These are phyloP conservation scores for Meloidogyne exigua DNA, from an alignment of 1,140 invertebrate genomes.

Conservation along the genomic window DNA sequence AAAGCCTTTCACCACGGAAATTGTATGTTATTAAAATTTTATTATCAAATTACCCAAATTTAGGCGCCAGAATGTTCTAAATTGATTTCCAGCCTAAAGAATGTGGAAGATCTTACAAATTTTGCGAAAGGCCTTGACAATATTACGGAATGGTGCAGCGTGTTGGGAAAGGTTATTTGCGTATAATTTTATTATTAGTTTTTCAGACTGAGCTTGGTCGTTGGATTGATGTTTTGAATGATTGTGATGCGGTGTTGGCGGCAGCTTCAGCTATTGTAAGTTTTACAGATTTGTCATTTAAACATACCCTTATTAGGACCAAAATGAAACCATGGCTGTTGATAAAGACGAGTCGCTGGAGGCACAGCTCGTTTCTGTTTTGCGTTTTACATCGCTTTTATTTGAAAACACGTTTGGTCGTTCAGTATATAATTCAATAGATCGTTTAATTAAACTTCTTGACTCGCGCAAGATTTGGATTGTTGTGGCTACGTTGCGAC, in stretches of 20 bases:
- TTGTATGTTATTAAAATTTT: constrained; percentile 33
- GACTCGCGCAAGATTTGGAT: constrained; percentile 42
- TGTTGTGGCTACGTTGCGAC: constrained; percentile 35
- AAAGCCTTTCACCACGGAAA: constrained; percentile 42
- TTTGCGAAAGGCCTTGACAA: constrained; percentile 37
- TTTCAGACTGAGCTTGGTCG: constrained; percentile 47
- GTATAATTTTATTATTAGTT: not conserved
- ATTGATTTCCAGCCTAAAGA: constrained; percentile 33
- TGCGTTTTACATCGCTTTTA: constrained; percentile 40
- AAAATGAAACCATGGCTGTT: constrained; percentile 28
- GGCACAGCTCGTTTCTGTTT: constrained; percentile 30
- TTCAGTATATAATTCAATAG: constrained; percentile 45
- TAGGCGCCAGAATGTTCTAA: constrained; percentile 41
- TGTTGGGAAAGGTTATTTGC: constrained; percentile 39
- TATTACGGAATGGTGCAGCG: constrained; percentile 45
- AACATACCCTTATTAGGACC: not conserved
- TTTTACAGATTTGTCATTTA: not conserved
- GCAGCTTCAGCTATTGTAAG: constrained; percentile 21
- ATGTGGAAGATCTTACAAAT: not conserved
- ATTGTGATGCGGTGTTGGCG: constrained; percentile 39
- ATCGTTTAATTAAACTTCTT: constrained; percentile 40
- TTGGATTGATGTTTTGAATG: constrained; percentile 42
- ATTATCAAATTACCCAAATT: constrained; percentile 10
- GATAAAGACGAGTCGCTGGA: constrained; percentile 34
- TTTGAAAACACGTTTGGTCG: constrained; percentile 48